phyloP scores from a whole-genome alignment of 2,888 invertebrate genomes.

The Cistogaster globosa region DNA sequence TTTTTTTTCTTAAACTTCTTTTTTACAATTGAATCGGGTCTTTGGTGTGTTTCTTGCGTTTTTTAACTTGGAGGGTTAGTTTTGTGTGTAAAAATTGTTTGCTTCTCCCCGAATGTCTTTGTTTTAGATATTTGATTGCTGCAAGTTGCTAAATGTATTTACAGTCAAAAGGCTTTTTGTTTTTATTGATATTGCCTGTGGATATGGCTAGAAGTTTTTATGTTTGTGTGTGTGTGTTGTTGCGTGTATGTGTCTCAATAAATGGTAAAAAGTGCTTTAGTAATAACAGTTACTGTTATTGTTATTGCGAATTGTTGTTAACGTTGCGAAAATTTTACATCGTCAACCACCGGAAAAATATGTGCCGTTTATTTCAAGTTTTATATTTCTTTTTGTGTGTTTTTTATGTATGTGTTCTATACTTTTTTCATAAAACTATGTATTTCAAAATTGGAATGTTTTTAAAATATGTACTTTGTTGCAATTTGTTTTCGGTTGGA shows the following conservation, averaged over 20 bases:
- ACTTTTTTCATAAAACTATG: not conserved
- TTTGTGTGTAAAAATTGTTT: slow-evolving; percentile 40
- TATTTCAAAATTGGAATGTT: slow-evolving; percentile 36
- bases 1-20: slow-evolving; percentile 28
- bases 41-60: slow-evolving; percentile 44
- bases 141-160: slow-evolving; percentile 42
- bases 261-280: slow-evolving; percentile 65
- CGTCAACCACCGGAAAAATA: slow-evolving; percentile 70
- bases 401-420: slow-evolving; percentile 8
- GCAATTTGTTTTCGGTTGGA: slow-evolving; percentile 17
- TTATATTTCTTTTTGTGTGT: not conserved
- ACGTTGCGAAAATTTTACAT: slow-evolving; percentile 69
- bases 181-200: slow-evolving; percentile 25
- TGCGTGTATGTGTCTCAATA: slow-evolving; percentile 45
- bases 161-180: slow-evolving; percentile 48
- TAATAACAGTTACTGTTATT: slow-evolving; percentile 71
- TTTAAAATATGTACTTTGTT: slow-evolving; percentile 28
- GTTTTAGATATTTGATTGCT: slow-evolving; percentile 59
- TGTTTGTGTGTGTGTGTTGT: slow-evolving; percentile 22
- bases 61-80: slow-evolving; percentile 58
- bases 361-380: slow-evolving; percentile 45
- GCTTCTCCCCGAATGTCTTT: slow-evolving; percentile 66
- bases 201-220: not conserved
- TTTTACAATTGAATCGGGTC: slow-evolving; percentile 45
- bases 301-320: slow-evolving; percentile 69